Base-by-base conservation (phyloP, 2,113 vertebrate species). In the Microcebus ravelobensis region DNA sequence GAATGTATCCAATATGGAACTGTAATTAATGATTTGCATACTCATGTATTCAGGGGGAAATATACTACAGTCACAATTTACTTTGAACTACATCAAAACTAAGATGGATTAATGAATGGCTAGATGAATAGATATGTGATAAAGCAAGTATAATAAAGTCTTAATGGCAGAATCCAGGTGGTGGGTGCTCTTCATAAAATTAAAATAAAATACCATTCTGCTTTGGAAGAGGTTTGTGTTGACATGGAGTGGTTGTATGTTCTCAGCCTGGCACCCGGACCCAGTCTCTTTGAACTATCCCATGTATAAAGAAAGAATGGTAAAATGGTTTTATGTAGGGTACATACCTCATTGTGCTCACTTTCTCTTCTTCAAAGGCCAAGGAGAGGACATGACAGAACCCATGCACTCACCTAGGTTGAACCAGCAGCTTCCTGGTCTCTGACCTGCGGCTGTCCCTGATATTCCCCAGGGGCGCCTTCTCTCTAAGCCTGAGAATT, bases 101-200 rank as follows among this genome's bases (percentile, higher is more conserved):
- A 85, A 96, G 29, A 85, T 42, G 23, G 52, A 39, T 76, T 48
- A 50, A 52, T 63, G 21, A 90, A 91, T 67, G 42, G 2, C 29
- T 73, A 34, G 14, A 12, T 74, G 45, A 45, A 36, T 10, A 79
- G 29, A 9, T 27, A 45, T 5, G 27, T 29, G 15, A 82, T 21
- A n/a, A 92, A 80, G 48, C 50, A 91, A 77, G 63, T 71, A 23
- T 36, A 76, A 36, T 73, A 55, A 82, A 42, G 9, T 45, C n/a
- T 63, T 73, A n/a, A 15, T 34, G 20, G 50, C 34, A 76, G 50
- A 59, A 50, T 68, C 59, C 65, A 39, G 34, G 25, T 65, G 13
- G 12, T 76, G 55, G 12, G 2, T 83, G 4, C 61, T 68, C 31
- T 68, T 14, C 23, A 31, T n/a, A 73, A 81, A 73, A 55, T 82